phyloP scores from a whole-genome alignment of 2,113 vertebrate species.

The Jaculus jaculus region DNA sequence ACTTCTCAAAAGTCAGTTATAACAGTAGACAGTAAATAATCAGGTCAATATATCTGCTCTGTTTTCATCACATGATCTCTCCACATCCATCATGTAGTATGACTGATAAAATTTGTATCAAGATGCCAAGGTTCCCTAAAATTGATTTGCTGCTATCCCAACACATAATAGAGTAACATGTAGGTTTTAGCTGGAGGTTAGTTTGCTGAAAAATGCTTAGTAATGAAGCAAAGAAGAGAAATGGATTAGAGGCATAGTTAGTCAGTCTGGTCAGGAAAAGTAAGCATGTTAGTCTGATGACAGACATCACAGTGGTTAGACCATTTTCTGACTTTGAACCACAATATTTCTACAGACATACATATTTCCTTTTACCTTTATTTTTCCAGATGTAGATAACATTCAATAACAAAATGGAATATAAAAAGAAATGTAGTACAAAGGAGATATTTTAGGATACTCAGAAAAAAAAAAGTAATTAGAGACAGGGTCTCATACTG shows the following conservation, averaged over 20 bases:
- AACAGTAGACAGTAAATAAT: neutral
- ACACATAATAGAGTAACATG: neutral
- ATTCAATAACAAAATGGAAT: neutral
- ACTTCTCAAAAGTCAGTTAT: neutral
- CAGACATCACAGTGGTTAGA: neutral
- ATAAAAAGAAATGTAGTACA: neutral
- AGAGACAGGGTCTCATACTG: too few relatives aligned
- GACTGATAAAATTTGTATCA: neutral
- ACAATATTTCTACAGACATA: neutral
- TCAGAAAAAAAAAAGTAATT: neutral
- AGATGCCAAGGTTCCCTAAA: neutral
- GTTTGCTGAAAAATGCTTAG: neutral
- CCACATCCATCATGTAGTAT: neutral
- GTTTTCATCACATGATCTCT: neutral
- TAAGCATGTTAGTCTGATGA: neutral
- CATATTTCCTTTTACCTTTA: neutral
- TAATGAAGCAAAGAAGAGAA: neutral
- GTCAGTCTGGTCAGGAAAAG: neutral
- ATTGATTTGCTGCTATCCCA: neutral
- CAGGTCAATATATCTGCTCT: neutral
- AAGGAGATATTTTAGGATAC: neutral
- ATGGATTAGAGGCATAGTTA: neutral
- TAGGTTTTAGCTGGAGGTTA: neutral
- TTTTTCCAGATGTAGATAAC: neutral
- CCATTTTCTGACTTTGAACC: neutral